Conservation (phyloP, 2,113 vertebrate genomes). For the Plecturocebus donacophilus region DNA sequence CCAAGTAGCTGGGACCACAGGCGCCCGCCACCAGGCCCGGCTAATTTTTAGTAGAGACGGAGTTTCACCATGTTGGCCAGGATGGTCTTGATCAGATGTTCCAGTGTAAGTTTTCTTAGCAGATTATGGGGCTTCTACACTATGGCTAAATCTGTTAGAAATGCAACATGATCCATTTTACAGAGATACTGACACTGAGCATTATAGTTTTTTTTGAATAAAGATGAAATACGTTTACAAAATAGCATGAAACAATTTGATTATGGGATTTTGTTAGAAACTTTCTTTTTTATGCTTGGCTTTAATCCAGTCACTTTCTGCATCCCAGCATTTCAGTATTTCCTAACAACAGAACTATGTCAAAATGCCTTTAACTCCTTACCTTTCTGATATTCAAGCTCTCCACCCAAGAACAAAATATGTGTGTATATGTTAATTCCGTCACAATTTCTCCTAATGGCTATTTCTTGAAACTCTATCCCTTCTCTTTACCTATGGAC, state of each 20-base stretch:
- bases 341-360: neutral
- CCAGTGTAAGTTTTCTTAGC: neutral
- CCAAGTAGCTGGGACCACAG: too few relatives aligned
- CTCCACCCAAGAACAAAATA: neutral
- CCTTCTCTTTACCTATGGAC: neutral
- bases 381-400: neutral
- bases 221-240: neutral
- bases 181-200: neutral
- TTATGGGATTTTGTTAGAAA: neutral
- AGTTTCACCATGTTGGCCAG: too few relatives aligned
- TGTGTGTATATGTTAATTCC: neutral
- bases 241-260: neutral
- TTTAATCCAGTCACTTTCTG: neutral
- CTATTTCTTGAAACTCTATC: neutral
- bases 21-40: accelerated
- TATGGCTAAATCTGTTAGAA: neutral
- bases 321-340: neutral
- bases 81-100: too few relatives aligned
- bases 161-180: neutral
- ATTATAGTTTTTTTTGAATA: neutral
- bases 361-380: neutral
- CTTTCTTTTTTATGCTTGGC: neutral
- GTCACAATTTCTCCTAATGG: neutral
- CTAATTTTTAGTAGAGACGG: too few relatives aligned
- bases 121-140: neutral